Percentiles rank a stretch among this genome's conserved stretches.
Conservation (phyloP, 2,888 invertebrate genomes). For the Apamea sordens region DNA sequence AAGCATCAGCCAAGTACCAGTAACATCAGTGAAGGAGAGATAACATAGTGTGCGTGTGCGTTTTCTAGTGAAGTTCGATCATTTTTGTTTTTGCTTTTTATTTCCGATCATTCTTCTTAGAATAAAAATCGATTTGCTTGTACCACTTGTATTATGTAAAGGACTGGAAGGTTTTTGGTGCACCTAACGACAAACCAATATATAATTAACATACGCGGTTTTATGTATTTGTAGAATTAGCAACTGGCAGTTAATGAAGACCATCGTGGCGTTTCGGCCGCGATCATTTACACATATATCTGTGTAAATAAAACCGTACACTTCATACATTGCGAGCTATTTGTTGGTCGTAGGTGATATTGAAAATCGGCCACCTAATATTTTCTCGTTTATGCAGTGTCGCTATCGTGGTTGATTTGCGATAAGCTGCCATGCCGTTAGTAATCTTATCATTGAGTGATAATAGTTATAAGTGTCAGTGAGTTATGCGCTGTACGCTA, state of each 20-base stretch:
- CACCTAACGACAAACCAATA: slow-evolving; percentile 44
- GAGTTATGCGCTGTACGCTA: slow-evolving; percentile 85
- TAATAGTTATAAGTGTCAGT: slow-evolving; percentile 90
- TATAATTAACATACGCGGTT: slow-evolving; percentile 64
- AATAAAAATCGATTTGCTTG: slow-evolving; percentile 24
- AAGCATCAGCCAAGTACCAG: slow-evolving; percentile 60
- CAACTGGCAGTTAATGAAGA: slow-evolving; percentile 67
- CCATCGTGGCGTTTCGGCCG: slow-evolving; percentile 57
- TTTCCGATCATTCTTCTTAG: slow-evolving; percentile 52
- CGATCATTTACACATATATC: slow-evolving; percentile 62
- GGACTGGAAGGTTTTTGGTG: slow-evolving; percentile 14
- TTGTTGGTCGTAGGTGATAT: slow-evolving; percentile 70
- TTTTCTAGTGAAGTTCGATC: slow-evolving; percentile 66
- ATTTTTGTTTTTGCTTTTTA: slow-evolving; percentile 59
- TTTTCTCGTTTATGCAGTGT: slow-evolving; percentile 81
- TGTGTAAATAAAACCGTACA: slow-evolving; percentile 60
- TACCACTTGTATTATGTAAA: slow-evolving; percentile 20
- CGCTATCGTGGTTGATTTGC: slow-evolving; percentile 87
- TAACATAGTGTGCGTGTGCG: slow-evolving; percentile 63
- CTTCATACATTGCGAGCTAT: slow-evolving; percentile 50
- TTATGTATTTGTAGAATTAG: slow-evolving; percentile 69
- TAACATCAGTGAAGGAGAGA: slow-evolving; percentile 65
- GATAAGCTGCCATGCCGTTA: slow-evolving; percentile 87
- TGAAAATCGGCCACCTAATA: slow-evolving; percentile 78
- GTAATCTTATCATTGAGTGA: slow-evolving; percentile 89